Percentiles rank a stretch among this genome's conserved stretches.
Conservation (phyloP, 1,140 invertebrate species). For the Antheraea mylitta region DNA sequence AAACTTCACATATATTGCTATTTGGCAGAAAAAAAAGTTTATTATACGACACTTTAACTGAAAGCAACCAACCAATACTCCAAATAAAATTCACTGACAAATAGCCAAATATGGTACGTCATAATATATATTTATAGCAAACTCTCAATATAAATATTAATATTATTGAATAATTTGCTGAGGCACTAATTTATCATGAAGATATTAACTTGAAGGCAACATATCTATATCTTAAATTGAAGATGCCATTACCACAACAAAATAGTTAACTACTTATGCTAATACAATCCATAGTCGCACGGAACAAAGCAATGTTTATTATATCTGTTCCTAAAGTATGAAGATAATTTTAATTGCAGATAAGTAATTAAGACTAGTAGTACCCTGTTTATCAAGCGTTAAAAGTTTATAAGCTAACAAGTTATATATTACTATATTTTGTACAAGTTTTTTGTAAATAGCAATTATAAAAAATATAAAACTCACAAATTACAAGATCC, state of each 20-base stretch:
- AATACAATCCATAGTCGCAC: not conserved
- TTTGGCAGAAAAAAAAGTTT: not conserved
- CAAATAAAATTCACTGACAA: not conserved
- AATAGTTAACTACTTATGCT: conserved; percentile 3
- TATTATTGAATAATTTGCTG: not conserved
- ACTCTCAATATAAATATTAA: not conserved
- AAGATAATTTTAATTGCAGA: too few relatives aligned
- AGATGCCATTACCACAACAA: conserved; percentile 2
- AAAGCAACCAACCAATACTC: conserved; percentile 2
- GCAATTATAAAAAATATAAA: too few relatives aligned
- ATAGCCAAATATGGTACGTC: not conserved
- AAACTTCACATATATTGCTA: not conserved
- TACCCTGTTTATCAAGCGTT: too few relatives aligned
- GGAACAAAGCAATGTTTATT: not conserved
- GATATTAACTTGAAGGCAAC: not conserved
- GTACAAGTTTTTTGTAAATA: too few relatives aligned
- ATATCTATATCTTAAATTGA: not conserved
- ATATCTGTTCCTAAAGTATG: too few relatives aligned
- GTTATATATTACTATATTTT: too few relatives aligned
- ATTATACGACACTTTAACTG: not conserved
- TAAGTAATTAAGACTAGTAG: too few relatives aligned
- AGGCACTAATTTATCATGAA: not conserved
- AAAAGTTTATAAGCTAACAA: too few relatives aligned
- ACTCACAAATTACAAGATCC: too few relatives aligned
- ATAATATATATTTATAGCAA: not conserved